These are phyloP conservation scores for Fragum sueziense DNA, from an alignment of 2,888 invertebrate species.

Conservation along the genomic window DNA sequence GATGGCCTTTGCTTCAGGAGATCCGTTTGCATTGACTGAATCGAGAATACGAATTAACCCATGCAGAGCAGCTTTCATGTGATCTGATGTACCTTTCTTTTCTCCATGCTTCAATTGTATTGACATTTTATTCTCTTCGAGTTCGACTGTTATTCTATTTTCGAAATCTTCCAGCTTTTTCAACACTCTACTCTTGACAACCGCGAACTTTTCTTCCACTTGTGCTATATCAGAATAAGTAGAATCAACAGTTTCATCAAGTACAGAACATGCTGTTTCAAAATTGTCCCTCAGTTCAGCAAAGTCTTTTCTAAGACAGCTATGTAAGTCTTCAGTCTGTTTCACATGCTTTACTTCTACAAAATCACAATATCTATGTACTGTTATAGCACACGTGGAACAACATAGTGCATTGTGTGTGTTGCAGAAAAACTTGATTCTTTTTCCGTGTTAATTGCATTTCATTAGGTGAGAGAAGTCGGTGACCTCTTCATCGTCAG, in stretches of 20 bases:
- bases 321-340: not conserved
- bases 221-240: too few relatives aligned
- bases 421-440: not conserved
- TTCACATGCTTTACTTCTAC: not conserved
- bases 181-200: not conserved
- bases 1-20: not conserved
- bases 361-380: not conserved
- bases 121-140: not conserved
- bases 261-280: not conserved
- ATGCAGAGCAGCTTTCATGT: not conserved
- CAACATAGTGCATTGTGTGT: not conserved
- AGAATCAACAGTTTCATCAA: not conserved
- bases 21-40: not conserved
- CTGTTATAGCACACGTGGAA: not conserved
- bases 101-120: not conserved
- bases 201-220: not conserved
- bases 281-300: not conserved
- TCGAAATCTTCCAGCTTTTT: too few relatives aligned
- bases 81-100: not conserved
- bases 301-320: not conserved
- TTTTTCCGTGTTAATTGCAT: not conserved
- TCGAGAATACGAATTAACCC: too few relatives aligned
- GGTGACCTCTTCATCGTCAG: not conserved
- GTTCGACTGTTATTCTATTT: not conserved
- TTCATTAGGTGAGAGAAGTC: not conserved